phyloP scores from a whole-genome alignment of 2,113 vertebrate species.

The Ciconia boyciana region DNA sequence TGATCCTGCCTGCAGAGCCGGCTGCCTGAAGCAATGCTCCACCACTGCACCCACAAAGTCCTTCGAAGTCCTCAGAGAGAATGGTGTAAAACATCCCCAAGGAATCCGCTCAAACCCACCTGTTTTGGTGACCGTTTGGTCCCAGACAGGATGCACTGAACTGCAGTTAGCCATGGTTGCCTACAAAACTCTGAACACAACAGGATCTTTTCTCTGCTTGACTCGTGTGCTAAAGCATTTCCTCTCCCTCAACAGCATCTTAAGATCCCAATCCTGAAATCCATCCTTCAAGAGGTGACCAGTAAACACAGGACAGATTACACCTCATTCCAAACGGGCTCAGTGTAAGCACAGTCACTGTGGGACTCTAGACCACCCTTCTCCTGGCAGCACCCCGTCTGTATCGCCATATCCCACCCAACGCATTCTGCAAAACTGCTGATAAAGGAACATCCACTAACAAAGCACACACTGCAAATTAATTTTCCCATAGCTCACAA shows the following conservation, averaged over 20 bases:
- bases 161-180: accelerated
- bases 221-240: not conserved
- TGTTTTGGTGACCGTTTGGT: accelerated
- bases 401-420: not conserved
- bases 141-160: not conserved
- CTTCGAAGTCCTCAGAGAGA: accelerated
- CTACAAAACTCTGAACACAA: not conserved
- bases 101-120: not conserved
- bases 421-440: accelerated
- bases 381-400: not conserved
- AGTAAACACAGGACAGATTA: too few relatives aligned
- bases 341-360: not conserved
- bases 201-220: not conserved
- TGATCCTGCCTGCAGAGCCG: not conserved
- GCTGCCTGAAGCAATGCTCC: not conserved
- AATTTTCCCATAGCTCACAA: not conserved
- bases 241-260: not conserved
- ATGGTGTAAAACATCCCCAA: accelerated
- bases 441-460: not conserved
- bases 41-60: not conserved
- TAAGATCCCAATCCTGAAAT: not conserved
- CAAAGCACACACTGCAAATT: accelerated
- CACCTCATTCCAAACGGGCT: not conserved
- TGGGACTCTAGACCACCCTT: not conserved
- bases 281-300: too few relatives aligned